Evolutionary conservation across 1,140 invertebrate species (phyloP), one percentile per base, ranked within the genome.

Genomic region (Parapsyche elsis): DNA sequence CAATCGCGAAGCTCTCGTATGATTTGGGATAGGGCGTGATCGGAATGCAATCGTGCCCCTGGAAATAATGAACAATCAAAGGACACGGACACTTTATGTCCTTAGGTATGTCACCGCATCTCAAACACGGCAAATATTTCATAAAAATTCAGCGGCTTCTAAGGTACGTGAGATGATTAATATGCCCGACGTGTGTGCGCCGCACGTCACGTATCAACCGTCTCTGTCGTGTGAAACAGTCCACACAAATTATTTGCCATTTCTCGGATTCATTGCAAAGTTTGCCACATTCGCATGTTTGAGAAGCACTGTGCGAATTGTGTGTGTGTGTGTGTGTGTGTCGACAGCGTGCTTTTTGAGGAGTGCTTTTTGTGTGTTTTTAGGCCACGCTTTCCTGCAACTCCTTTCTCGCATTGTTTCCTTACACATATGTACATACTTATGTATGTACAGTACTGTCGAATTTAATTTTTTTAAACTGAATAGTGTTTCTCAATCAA

Each of bases 181-280:
- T 75, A 75, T 75, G n/a, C 73, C 73, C 19, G 19, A 16, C n/a
- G 45, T 30, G 73, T n/a, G 7, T 46, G 26, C 5, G 49, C 5
- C 16, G 1, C n/a, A 12, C 19, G 73, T 75, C 73, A 75, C 73
- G 73, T 75, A 30, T 30, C 73, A 57, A 75, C 46, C 21, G 73
- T 75, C 73, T 75, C 46, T 75, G 71, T 26, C 73, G 73, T 75
- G 73, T 75, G 73, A 75, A 75, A 75, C 73, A 49, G 73, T 75
- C 73, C 45, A 75, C 45, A 49, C 30, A 38, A 38, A 73, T 73
- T 46, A 73, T 73, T 49, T 73, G 38, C 71, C 71, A 49, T 16
- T 46, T 46, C 23, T 30, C 21, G 73, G 73, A 46, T 75, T 75
- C 46, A 12, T n/a, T 7, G n/a, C 49, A 30, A 75, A 67, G 2